phyloP scores from a whole-genome alignment of 2,113 vertebrate species.

The Etheostoma cragini region DNA sequence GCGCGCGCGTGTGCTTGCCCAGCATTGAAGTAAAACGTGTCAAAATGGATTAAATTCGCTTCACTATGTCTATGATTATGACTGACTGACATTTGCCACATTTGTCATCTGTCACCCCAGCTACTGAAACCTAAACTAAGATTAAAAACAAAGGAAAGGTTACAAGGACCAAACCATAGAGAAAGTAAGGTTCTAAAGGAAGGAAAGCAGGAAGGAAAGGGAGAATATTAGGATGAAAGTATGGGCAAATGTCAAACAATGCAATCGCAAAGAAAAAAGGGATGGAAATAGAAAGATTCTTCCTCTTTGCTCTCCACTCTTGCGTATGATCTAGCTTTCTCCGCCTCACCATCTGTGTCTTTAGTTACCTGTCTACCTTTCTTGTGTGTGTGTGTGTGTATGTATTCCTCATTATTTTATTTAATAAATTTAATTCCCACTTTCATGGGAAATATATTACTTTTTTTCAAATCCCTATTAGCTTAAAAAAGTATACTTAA shows the following conservation, averaged over 20 bases:
- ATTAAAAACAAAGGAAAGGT: not conserved
- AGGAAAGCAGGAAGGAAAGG: not conserved
- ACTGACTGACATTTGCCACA: constrained; percentile 7
- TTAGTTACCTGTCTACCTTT: constrained; percentile 50
- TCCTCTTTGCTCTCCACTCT: constrained; percentile 47
- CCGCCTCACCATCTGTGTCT: constrained; percentile 67
- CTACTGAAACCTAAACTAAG: not conserved
- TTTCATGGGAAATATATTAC: too few relatives aligned
- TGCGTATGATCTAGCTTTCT: constrained; percentile 41
- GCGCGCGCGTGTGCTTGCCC: constrained; percentile 21
- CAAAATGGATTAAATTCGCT: constrained; percentile 30
- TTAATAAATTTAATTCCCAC: constrained; percentile 12
- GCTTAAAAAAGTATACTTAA: not conserved
- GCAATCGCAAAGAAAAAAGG: constrained; percentile 38
- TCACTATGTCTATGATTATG: not conserved
- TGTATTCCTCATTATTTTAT: constrained; percentile 43
- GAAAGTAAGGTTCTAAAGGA: not conserved
- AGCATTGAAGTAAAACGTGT: constrained; percentile 41
- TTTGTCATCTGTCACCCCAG: not conserved
- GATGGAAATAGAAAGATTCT: constrained; percentile 1
- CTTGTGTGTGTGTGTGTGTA: not conserved
- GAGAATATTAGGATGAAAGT: constrained; percentile 1
- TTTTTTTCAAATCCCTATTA: too few relatives aligned
- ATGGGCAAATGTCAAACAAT: constrained; percentile 26
- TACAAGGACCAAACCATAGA: too few relatives aligned